A percentile compares a stretch with the other conserved stretches of the same genome.
Evolutionary conservation across 2,797 vertebrate species (phyloP).

Genomic region (Channa striata): DNA sequence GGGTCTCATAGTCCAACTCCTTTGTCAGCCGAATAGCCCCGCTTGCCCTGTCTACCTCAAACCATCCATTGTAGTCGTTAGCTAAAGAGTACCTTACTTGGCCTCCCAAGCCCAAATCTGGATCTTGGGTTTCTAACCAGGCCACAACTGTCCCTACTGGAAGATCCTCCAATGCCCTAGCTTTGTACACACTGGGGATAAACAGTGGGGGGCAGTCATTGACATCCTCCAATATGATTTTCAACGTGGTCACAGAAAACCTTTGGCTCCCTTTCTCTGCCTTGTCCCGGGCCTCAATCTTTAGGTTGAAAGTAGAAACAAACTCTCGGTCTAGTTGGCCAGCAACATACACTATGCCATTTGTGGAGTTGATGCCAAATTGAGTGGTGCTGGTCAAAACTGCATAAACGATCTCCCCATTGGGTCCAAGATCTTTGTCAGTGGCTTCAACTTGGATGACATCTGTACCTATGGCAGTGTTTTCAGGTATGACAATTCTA

Average conservation of each 20-base stretch:
- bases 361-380: slow-evolving; percentile 93
- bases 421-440: slow-evolving; percentile 93
- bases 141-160: slow-evolving; percentile 94
- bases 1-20: slow-evolving; percentile 95
- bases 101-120: slow-evolving; percentile 93
- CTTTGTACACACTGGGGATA: slow-evolving; percentile 91
- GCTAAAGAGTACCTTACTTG: slow-evolving; percentile 93
- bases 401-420: slow-evolving; percentile 91
- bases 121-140: slow-evolving; percentile 96
- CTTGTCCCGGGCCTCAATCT: slow-evolving; percentile 94
- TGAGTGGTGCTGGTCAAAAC: slow-evolving; percentile 91
- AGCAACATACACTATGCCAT: slow-evolving; percentile 91
- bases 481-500: slow-evolving; percentile 91
- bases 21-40: slow-evolving; percentile 93
- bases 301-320: slow-evolving; percentile 88
- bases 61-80: slow-evolving; percentile 92
- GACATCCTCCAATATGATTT: slow-evolving; percentile 92
- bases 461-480: slow-evolving; percentile 92
- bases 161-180: slow-evolving; percentile 94
- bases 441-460: slow-evolving; percentile 95
- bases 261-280: slow-evolving; percentile 88
- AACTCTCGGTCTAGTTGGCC: slow-evolving; percentile 94
- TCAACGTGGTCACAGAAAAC: slow-evolving; percentile 89
- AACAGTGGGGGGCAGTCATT: slow-evolving; percentile 96
- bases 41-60: slow-evolving; percentile 93